Percentiles rank a stretch among this genome's conserved stretches.
phyloP scores from a whole-genome alignment of 2,113 vertebrate species.

The Chrysochloris asiatica region DNA sequence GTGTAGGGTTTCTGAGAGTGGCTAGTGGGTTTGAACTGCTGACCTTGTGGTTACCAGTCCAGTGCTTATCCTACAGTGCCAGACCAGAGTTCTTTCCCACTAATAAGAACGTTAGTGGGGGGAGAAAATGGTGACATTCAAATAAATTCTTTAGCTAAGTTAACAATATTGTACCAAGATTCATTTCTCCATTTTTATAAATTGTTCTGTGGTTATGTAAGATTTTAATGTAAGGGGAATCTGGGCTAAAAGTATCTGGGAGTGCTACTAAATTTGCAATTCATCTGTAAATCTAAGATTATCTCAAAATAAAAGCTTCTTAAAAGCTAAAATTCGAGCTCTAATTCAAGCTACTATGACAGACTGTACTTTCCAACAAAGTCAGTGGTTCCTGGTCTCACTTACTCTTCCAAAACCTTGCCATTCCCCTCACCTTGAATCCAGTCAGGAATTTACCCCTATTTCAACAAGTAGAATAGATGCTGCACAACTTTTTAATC shows the following conservation, averaged over 20 bases:
- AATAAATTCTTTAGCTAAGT: not conserved
- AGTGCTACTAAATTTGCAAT: slow-evolving; percentile 5
- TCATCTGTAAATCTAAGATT: slow-evolving; percentile 16
- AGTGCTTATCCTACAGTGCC: too few relatives aligned
- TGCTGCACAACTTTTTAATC: not conserved
- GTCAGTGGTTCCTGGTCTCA: not conserved
- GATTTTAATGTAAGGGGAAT: not conserved
- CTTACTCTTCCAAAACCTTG: slow-evolving; percentile 4
- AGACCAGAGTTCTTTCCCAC: too few relatives aligned
- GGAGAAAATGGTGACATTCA: not conserved
- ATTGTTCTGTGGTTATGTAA: not conserved
- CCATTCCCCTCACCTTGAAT: not conserved
- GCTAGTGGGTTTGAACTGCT: too few relatives aligned
- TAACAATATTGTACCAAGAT: not conserved
- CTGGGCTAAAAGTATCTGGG: not conserved
- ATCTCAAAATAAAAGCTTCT: slow-evolving; percentile 38
- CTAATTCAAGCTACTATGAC: not conserved
- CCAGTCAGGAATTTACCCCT: not conserved
- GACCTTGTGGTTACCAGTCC: too few relatives aligned
- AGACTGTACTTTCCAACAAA: not conserved
- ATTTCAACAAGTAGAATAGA: not conserved
- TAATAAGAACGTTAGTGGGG: not conserved
- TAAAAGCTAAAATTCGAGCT: not conserved
- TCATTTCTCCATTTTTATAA: not conserved
- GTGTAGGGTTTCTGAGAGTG: too few relatives aligned